A percentile compares a stretch with the other conserved stretches of the same genome.
Conservation (phyloP, 1,140 invertebrate genomes). For the Lordiphosa mommai region DNA sequence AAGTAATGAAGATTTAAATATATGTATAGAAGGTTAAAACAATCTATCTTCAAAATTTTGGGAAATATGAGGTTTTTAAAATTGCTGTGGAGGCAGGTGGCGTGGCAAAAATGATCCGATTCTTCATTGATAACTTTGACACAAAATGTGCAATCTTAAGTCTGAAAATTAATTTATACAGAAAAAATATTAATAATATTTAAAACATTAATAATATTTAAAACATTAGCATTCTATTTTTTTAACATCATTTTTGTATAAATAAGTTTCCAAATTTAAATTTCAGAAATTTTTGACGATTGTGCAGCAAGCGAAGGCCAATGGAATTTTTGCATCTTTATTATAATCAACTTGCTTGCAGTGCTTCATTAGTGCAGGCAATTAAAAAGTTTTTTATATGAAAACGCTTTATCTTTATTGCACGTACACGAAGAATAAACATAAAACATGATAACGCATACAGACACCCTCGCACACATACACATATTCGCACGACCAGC, state of each 20-base stretch:
- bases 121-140: too few species aligned
- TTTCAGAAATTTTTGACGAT: conserved; percentile 1
- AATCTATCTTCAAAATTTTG: too few species aligned
- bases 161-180: too few species aligned
- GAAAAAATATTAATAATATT: too few species aligned
- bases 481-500: conserved; percentile 1
- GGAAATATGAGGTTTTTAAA: too few species aligned
- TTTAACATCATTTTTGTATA: background rate
- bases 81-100: too few species aligned
- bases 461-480: conserved; percentile 13
- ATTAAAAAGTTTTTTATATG: conserved; percentile 76
- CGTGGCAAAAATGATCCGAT: too few species aligned
- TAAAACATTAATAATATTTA: too few species aligned
- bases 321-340: conserved; percentile 50
- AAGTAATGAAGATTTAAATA: too few species aligned
- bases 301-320: conserved; percentile 19
- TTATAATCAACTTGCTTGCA: conserved; percentile 74
- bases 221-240: too few species aligned
- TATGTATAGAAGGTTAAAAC: too few species aligned
- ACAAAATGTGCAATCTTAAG: too few species aligned
- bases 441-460: conserved; percentile 67
- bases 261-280: background rate
- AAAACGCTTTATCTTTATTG: conserved; percentile 76
- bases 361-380: conserved; percentile 77
- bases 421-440: conserved; percentile 70